phyloP scores from a whole-genome alignment of 2,888 invertebrate genomes.

The Acleris literana region DNA sequence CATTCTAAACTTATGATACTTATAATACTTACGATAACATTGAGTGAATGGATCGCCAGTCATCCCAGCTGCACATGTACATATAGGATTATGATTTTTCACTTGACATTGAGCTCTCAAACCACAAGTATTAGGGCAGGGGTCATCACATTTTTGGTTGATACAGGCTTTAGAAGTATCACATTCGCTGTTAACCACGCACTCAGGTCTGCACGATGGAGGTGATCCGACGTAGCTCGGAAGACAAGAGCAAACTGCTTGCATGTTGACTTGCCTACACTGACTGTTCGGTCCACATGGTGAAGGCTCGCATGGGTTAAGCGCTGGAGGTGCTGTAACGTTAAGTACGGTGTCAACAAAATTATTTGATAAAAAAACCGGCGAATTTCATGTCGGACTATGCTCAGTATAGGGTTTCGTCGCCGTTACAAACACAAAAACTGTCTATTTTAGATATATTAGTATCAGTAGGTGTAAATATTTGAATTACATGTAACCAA shows the following conservation, averaged over 20 bases:
- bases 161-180: slow-evolving; percentile 91
- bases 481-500: too few relatives aligned
- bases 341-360: neutral
- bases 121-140: slow-evolving; percentile 95
- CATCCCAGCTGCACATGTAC: slow-evolving; percentile 92
- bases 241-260: slow-evolving; percentile 93
- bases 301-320: slow-evolving; percentile 91
- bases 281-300: slow-evolving; percentile 95
- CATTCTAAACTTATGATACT: neutral
- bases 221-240: slow-evolving; percentile 91
- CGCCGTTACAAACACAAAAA: too few relatives aligned
- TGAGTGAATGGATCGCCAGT: slow-evolving; percentile 94
- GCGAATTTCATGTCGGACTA: too few relatives aligned
- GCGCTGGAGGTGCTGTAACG: slow-evolving; percentile 68
- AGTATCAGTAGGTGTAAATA: too few relatives aligned
- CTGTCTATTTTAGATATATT: too few relatives aligned
- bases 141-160: slow-evolving; percentile 93
- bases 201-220: slow-evolving; percentile 92
- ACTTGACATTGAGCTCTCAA: slow-evolving; percentile 91
- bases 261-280: slow-evolving; percentile 90
- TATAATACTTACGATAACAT: slow-evolving; percentile 86
- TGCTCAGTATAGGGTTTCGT: too few relatives aligned
- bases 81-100: slow-evolving; percentile 93
- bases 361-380: neutral
- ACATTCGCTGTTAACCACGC: slow-evolving; percentile 94